Conservation (phyloP, 2,888 invertebrate species). For the Rhamnusium bicolor region DNA sequence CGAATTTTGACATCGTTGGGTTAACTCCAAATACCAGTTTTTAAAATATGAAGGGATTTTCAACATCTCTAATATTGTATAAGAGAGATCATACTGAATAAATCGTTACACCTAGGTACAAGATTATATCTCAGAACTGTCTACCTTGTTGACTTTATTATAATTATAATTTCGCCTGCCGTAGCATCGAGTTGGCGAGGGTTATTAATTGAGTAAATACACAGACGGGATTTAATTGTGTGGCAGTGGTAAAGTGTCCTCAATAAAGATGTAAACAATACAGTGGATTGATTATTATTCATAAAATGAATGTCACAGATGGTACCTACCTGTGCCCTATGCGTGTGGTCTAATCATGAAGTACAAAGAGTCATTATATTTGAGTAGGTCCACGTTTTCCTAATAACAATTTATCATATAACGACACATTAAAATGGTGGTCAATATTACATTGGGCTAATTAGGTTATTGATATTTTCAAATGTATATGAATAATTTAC, state of each 20-base stretch:
- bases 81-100: no score
- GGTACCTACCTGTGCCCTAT: constrained; percentile 39
- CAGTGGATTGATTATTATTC: constrained; percentile 50
- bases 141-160: not conserved
- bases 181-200: not conserved
- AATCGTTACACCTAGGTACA: no score
- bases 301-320: constrained; percentile 50
- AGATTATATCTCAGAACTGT: not conserved
- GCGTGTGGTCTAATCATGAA: constrained; percentile 16
- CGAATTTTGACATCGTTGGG: no score
- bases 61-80: no score
- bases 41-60: no score
- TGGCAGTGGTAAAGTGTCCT: constrained; percentile 39
- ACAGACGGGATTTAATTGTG: constrained; percentile 21
- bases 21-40: no score
- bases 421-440: not conserved
- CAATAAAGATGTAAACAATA: constrained; percentile 50
- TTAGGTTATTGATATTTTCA: no score
- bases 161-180: not conserved
- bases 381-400: not conserved
- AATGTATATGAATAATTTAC: no score
- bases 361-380: constrained; percentile 22
- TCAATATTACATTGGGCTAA: no score
- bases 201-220: constrained; percentile 21
- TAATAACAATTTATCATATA: not conserved